Percentiles rank a stretch among this genome's conserved stretches.
Conservation (phyloP, 1,140 invertebrate genomes). For the Lepidotrigona ventralis region DNA sequence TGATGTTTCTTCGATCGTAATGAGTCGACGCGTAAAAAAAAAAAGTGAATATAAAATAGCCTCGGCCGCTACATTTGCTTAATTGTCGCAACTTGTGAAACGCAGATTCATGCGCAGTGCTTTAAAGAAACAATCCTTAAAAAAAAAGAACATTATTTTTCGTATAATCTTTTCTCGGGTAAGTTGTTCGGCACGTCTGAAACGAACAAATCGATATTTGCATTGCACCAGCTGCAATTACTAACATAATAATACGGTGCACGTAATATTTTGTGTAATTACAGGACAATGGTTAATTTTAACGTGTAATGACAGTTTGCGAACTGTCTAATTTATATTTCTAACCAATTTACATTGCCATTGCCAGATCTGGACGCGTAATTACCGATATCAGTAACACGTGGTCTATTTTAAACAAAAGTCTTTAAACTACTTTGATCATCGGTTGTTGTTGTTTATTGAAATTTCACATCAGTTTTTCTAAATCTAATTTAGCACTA, state of each 20-base stretch:
- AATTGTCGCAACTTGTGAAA: background rate
- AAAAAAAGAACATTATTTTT: background rate
- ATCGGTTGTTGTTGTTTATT: background rate
- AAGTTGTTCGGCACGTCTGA: background rate
- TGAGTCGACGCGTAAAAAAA: background rate
- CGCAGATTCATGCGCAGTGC: background rate
- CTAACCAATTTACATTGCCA: background rate
- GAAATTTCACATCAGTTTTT: background rate
- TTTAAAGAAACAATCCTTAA: background rate
- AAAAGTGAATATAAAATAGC: background rate
- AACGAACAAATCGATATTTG: background rate
- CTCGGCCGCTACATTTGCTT: too few relatives aligned
- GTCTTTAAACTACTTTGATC: background rate
- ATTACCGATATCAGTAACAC: background rate
- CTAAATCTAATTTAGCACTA: background rate
- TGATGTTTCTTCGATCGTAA: background rate
- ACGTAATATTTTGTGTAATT: background rate
- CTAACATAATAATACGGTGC: too few relatives aligned
- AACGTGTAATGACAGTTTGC: background rate
- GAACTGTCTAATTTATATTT: background rate
- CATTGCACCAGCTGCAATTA: background rate
- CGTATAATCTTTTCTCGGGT: too few relatives aligned
- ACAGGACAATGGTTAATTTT: background rate
- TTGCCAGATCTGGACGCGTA: background rate
- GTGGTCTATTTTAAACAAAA: background rate